phyloP scores from a whole-genome alignment of 2,888 invertebrate species.

The Zootermopsis nevadensis region DNA sequence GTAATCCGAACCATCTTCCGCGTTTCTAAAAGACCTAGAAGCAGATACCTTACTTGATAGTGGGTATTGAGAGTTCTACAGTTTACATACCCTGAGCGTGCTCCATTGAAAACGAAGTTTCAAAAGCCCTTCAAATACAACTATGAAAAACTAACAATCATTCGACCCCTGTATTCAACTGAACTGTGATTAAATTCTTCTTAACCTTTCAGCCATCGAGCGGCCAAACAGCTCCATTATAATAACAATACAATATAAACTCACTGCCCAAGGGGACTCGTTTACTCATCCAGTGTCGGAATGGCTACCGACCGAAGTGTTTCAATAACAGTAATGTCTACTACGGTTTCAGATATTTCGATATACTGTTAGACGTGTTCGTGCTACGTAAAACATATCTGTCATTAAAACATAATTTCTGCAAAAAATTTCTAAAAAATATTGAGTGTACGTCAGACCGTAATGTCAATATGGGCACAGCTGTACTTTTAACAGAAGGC shows the following conservation, averaged over 20 bases:
- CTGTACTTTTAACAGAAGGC: no score
- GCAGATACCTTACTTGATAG: background rate
- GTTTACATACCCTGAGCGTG: background rate
- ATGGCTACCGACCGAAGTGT: background rate
- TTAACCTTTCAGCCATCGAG: background rate
- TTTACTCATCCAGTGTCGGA: background rate
- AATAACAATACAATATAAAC: conserved; percentile 22
- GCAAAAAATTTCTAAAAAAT: no score
- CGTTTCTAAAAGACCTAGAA: background rate
- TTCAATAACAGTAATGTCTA: no score
- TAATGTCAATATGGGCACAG: no score
- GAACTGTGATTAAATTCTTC: conserved; percentile 10
- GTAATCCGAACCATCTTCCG: background rate
- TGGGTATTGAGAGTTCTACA: background rate
- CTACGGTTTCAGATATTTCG: no score
- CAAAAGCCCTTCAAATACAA: conserved; percentile 3
- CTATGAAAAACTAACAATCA: conserved; percentile 26
- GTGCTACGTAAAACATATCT: no score
- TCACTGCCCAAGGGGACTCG: background rate
- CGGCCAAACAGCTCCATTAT: conserved; percentile 13
- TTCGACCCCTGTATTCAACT: background rate
- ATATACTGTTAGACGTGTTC: no score
- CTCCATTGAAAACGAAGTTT: background rate
- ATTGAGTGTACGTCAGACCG: no score
- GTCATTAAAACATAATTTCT: no score